phyloP scores from a whole-genome alignment of 2,888 invertebrate species.

The Cantharis lateralis region DNA sequence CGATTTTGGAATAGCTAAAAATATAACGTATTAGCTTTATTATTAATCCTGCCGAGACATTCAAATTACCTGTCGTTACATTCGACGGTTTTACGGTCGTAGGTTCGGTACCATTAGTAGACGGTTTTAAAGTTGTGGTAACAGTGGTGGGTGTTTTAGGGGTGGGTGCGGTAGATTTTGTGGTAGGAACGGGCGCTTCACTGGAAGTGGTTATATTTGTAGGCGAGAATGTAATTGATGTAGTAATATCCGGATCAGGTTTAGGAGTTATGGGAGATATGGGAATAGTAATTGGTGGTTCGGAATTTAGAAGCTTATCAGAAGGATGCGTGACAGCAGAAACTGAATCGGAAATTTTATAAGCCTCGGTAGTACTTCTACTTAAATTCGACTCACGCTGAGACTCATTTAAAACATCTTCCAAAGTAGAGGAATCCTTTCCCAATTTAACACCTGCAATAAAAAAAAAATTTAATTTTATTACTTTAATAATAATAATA shows the following conservation, averaged over 20 bases:
- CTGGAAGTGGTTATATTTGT: neutral
- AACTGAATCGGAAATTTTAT: neutral
- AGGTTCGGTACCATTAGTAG: constrained; percentile 44
- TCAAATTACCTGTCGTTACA: constrained; percentile 35
- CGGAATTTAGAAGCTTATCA: neutral
- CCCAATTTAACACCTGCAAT: neutral
- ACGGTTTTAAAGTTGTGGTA: constrained; percentile 3
- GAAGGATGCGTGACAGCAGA: neutral
- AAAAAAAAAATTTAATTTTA: too few relatives aligned
- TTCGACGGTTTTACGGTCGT: constrained; percentile 28
- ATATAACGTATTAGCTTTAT: constrained; percentile 15
- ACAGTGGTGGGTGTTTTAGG: constrained; percentile 24
- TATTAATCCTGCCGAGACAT: neutral
- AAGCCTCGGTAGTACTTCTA: neutral
- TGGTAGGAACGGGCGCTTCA: constrained; percentile 15
- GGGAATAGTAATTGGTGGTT: neutral
- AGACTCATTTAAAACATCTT: neutral
- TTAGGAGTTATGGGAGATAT: neutral
- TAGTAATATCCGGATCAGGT: constrained; percentile 20
- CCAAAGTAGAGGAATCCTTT: too few relatives aligned
- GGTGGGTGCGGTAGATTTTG: neutral
- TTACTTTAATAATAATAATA: too few relatives aligned
- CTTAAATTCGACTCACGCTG: neutral
- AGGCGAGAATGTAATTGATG: constrained; percentile 21
- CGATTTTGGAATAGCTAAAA: constrained; percentile 32